These are phyloP conservation scores for Drosophila fungiperda DNA, from an alignment of 2,888 invertebrate genomes.

Conservation along the genomic window DNA sequence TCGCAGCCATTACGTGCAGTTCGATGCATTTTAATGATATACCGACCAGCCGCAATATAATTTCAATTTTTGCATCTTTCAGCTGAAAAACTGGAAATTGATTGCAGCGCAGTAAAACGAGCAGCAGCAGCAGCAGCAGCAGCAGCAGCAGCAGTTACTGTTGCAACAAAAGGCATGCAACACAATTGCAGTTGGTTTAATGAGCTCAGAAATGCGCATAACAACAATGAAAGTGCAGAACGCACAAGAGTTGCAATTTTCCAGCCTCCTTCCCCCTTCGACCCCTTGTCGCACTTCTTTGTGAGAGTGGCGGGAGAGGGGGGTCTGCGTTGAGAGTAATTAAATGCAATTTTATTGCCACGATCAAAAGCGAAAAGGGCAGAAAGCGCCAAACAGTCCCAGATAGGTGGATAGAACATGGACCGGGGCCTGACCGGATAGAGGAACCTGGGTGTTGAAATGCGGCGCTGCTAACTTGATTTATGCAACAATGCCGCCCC, in stretches of 20 bases:
- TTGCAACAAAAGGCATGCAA: slow-evolving; percentile 53
- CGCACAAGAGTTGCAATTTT: slow-evolving; percentile 53
- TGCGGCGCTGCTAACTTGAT: slow-evolving; percentile 78
- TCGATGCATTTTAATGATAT: slow-evolving; percentile 76
- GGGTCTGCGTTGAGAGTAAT: slow-evolving; percentile 55
- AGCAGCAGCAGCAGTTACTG: slow-evolving; percentile 15
- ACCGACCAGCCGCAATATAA: slow-evolving; percentile 64
- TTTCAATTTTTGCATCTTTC: slow-evolving; percentile 76
- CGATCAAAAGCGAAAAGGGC: slow-evolving; percentile 67
- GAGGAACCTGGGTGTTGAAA: slow-evolving; percentile 68
- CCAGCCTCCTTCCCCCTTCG: not conserved
- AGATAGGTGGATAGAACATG: slow-evolving; percentile 55
- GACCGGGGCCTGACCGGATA: slow-evolving; percentile 25
- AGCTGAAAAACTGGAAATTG: slow-evolving; percentile 72
- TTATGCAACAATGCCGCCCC: slow-evolving; percentile 68
- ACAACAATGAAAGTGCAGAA: slow-evolving; percentile 67
- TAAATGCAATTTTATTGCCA: slow-evolving; percentile 80
- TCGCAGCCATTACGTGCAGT: slow-evolving; percentile 58
- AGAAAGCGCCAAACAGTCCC: slow-evolving; percentile 51
- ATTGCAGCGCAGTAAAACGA: slow-evolving; percentile 49
- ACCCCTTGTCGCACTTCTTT: slow-evolving; percentile 5
- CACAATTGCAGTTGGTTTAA: slow-evolving; percentile 73
- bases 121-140: slow-evolving; percentile 20
- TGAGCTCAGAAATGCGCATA: slow-evolving; percentile 76
- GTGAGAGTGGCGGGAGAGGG: not conserved